These are phyloP conservation scores for Cylas formicarius DNA, from an alignment of 1,140 invertebrate species.

Conservation along the genomic window DNA sequence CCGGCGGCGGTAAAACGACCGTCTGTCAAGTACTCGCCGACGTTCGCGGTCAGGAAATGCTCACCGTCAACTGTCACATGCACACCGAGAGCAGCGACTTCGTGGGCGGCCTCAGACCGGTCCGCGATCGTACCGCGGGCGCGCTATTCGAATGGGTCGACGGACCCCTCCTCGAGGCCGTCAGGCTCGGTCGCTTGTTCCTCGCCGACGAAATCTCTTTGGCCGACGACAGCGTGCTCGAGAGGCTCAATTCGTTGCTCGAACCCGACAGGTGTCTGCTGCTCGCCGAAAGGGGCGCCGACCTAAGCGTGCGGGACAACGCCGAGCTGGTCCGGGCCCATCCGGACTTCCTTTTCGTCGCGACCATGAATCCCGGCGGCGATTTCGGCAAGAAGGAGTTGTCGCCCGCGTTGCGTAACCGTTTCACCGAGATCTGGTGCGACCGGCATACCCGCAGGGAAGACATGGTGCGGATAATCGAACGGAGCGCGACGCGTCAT, in stretches of 20 bases:
- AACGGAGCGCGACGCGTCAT: constrained; percentile 67
- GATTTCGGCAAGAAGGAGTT: constrained; percentile 99
- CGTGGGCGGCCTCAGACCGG: constrained; percentile 88
- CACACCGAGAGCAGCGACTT: constrained; percentile 98
- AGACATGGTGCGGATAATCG: constrained; percentile 73
- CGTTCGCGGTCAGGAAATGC: constrained; percentile 57
- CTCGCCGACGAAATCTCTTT: constrained; percentile 98
- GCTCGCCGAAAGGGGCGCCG: constrained; percentile 78
- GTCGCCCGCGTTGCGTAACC: constrained; percentile 93
- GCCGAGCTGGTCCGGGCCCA: constrained; percentile 63
- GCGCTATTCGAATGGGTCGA: constrained; percentile 95
- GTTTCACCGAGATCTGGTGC: constrained; percentile 99
- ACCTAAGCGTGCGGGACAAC: constrained; percentile 41
- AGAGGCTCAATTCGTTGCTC: constrained; percentile 92
- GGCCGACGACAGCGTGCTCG: constrained; percentile 97
- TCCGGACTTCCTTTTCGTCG: constrained; percentile 81
- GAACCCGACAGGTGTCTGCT: constrained; percentile 90
- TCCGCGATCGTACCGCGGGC: constrained; percentile 53
- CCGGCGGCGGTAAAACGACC: constrained; percentile 98
- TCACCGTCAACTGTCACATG: constrained; percentile 95
- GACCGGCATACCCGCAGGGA: constrained; percentile 56
- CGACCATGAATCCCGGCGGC: constrained; percentile 99
- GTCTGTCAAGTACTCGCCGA: constrained; percentile 83
- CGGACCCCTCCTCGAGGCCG: constrained; percentile 87
- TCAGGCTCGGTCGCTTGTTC: constrained; percentile 82